Evolutionary conservation across 2,888 invertebrate genomes (phyloP), one percentile per base, ranked within the genome.

Genomic region (Nymphalis urticae): DNA sequence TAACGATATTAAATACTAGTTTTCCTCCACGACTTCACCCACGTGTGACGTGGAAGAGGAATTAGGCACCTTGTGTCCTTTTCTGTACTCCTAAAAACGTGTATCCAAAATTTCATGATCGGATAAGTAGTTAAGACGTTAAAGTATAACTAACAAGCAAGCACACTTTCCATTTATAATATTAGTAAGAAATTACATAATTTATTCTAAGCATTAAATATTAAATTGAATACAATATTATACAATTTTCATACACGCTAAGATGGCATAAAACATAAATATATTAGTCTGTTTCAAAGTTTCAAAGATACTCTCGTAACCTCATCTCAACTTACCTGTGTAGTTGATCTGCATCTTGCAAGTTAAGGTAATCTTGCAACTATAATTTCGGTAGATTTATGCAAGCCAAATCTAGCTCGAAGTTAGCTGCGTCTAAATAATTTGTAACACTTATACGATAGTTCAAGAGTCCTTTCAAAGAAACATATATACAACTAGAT

Each of bases 391-490:
- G 56, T 58, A 62, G 53, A 67, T 67, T 67, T 67, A 67, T 67
- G 56, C 54, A 58, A 67, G 62, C 56, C 62, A 67, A 58, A 67
- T 67, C 56, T 67, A 62, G 56, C 56, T 56, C 48, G 56, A 67
- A 62, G 62, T 66, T 63, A 60, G 59, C 53, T 66, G 51, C 62
- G 53, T 66, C 61, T 66, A 58, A 66, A 66, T 70, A 48, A 67
- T 70, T 63, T 61, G 59, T 67, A 61, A 64, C 70, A 51, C 66
- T 63, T 68, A 61, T 63, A 58, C 42, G 56, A 50, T 63, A 70
- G 66, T 66, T 70, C 61, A 64, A 66, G 66, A 67, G 66, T 60
- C 64, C 64, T 59, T 70, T 61, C 54, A 59, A 62, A 53, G 62
- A 66, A 67, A 64, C 66, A 66, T 64, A 36, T 36, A 66, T 58